phyloP scores from a whole-genome alignment of 2,113 vertebrate genomes.

The Ailuropoda melanoleuca region DNA sequence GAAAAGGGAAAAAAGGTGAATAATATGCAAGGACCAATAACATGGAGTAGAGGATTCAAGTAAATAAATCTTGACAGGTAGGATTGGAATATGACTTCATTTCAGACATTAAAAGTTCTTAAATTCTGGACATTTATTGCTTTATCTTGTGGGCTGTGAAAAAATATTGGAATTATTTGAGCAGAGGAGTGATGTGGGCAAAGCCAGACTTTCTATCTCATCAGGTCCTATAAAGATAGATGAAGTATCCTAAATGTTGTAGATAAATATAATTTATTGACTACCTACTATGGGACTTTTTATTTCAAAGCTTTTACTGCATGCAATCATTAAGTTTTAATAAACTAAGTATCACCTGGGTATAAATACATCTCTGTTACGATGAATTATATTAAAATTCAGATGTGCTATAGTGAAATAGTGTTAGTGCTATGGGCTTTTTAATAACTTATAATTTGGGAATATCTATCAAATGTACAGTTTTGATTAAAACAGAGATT shows the following conservation, averaged over 20 bases:
- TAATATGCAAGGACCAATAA: neutral
- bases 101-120: neutral
- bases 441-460: neutral
- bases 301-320: neutral
- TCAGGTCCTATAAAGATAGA: neutral
- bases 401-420: neutral
- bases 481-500: slow-evolving; percentile 24
- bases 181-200: neutral
- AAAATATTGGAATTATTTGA: slow-evolving; percentile 27
- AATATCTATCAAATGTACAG: neutral
- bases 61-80: neutral
- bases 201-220: neutral
- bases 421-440: neutral
- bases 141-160: neutral
- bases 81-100: neutral
- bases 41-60: neutral
- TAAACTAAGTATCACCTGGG: neutral
- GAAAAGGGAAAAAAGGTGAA: slow-evolving; percentile 28
- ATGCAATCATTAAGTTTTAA: neutral
- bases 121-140: neutral
- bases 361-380: neutral
- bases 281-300: neutral
- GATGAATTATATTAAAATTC: slow-evolving; percentile 24
- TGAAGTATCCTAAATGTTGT: neutral
- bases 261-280: neutral